A percentile compares a stretch with the other conserved stretches of the same genome.
phyloP scores from a whole-genome alignment of 2,113 vertebrate genomes.

The Antechinus stuartii region DNA sequence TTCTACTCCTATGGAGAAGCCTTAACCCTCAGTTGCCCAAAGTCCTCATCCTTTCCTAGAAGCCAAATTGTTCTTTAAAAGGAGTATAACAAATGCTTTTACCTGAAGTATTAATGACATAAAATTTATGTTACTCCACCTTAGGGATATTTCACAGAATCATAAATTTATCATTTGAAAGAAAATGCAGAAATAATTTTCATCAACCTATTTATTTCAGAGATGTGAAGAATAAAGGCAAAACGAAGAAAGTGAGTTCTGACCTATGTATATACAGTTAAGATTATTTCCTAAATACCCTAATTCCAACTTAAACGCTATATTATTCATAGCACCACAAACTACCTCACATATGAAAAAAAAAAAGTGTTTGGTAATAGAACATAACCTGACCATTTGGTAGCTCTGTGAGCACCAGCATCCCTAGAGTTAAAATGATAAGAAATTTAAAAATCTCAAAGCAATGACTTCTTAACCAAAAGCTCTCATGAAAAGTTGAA shows the following conservation, averaged over 20 bases:
- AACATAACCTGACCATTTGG: neutral
- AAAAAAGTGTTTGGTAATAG: neutral
- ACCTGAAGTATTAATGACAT: neutral
- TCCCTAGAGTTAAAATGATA: neutral
- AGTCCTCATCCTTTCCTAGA: neutral
- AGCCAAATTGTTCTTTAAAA: neutral
- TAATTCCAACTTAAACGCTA: neutral
- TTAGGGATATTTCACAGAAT: neutral
- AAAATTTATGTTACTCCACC: neutral
- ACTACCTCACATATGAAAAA: neutral
- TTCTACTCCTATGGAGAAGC: neutral
- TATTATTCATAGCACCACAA: neutral
- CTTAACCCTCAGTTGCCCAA: neutral
- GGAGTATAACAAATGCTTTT: neutral
- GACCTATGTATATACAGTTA: neutral
- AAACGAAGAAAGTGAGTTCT: neutral
- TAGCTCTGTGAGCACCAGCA: neutral
- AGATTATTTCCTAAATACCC: neutral
- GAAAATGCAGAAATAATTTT: neutral
- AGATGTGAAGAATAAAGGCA: neutral
- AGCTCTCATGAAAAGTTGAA: neutral
- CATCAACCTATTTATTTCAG: neutral
- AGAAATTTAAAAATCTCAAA: neutral
- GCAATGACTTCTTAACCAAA: neutral
- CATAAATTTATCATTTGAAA: neutral